phyloP scores from a whole-genome alignment of 2,113 vertebrate genomes.

The Chlorodrepanis virens region DNA sequence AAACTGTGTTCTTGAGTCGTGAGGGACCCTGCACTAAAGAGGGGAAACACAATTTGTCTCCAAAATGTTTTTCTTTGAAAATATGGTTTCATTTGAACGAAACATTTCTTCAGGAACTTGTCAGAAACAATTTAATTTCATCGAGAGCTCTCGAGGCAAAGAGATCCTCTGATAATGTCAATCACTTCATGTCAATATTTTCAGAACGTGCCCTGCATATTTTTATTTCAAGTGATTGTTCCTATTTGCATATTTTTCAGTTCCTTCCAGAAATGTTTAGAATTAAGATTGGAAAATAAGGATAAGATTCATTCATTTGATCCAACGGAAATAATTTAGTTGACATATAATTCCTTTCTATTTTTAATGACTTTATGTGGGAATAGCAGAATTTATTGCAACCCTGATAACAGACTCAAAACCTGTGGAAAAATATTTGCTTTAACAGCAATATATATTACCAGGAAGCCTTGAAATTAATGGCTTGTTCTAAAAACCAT shows the following conservation, averaged over 20 bases:
- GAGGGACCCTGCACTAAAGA: not conserved
- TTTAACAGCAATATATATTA: not conserved
- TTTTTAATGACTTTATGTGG: not conserved
- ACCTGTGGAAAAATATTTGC: not conserved
- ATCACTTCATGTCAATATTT: conserved; percentile 12
- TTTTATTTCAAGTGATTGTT: not conserved
- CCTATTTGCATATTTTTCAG: not conserved
- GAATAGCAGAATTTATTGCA: not conserved
- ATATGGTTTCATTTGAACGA: not conserved
- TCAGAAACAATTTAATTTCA: conserved; percentile 32
- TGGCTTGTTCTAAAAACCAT: not conserved
- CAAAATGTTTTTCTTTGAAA: conserved; percentile 1
- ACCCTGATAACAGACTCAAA: not conserved
- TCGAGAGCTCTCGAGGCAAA: conserved; percentile 1
- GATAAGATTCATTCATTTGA: not conserved
- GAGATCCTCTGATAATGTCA: conserved; percentile 43
- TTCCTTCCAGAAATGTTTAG: conserved; percentile 19
- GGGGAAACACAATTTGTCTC: not conserved
- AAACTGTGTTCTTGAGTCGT: not conserved
- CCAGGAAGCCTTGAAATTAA: not conserved
- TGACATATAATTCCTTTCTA: not conserved
- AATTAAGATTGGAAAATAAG: not conserved
- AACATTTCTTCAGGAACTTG: conserved; percentile 24
- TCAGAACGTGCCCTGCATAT: not conserved
- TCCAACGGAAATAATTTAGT: not conserved